A percentile compares a stretch with the other conserved stretches of the same genome.
Evolutionary conservation across 2,888 invertebrate species (phyloP).

Genomic region (Drosophila kokeensis): DNA sequence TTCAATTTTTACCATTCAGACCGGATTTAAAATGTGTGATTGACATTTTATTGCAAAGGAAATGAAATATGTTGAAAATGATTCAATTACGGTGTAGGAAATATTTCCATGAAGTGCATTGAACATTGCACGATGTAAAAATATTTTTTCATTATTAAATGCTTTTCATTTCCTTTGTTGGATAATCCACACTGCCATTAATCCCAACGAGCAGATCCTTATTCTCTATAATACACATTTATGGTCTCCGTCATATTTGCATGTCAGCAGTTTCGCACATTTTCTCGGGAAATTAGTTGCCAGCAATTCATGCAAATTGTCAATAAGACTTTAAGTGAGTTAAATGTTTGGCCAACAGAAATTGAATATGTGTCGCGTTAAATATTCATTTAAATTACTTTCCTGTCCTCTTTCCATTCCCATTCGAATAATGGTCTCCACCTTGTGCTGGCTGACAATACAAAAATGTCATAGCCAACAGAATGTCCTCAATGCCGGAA

Average conservation of each 20-base stretch:
- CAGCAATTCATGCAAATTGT: conserved; percentile 47
- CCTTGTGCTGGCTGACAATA: conserved; percentile 11
- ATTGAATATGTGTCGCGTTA: conserved; percentile 31
- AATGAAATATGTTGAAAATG: neutral
- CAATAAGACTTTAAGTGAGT: conserved; percentile 51
- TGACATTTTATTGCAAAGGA: neutral
- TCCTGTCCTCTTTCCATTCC: neutral
- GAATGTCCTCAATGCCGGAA: conserved; percentile 4
- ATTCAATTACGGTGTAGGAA: neutral
- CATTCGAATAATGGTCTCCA: neutral
- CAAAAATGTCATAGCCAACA: conserved; percentile 19
- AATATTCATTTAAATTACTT: conserved; percentile 57
- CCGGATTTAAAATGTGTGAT: neutral
- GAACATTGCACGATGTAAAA: neutral
- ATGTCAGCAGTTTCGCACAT: conserved; percentile 2
- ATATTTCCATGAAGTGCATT: neutral
- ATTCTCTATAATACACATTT: neutral
- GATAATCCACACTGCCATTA: neutral
- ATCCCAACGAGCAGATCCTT: neutral
- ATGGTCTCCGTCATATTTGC: neutral
- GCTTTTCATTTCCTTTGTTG: neutral
- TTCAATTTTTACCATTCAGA: neutral
- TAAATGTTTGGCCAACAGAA: conserved; percentile 27
- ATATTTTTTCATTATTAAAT: neutral
- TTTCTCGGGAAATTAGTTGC: conserved; percentile 2